Percentiles rank a stretch among this genome's conserved stretches.
Evolutionary conservation across 2,888 invertebrate genomes (phyloP).

Genomic region (Luperina nickerlii): DNA sequence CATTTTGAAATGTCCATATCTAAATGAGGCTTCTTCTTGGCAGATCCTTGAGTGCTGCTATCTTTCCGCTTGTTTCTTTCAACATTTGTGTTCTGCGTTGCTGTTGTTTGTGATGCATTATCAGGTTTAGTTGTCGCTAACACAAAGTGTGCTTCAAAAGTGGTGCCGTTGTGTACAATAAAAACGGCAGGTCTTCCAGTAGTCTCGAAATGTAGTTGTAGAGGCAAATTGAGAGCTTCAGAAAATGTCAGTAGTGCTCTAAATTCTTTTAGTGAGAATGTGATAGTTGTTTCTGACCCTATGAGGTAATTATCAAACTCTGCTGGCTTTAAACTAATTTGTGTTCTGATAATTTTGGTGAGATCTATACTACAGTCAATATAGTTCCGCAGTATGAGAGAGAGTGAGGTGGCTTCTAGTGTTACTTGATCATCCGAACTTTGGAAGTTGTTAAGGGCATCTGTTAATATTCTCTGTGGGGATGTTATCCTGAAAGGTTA

Average conservation of each 20-base stretch:
- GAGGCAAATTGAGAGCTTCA: conserved; percentile 92
- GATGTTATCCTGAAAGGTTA: conserved; percentile 88
- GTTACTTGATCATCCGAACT: conserved; percentile 95
- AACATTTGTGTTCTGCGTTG: conserved; percentile 83
- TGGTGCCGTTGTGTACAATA: conserved; percentile 92
- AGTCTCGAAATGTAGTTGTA: conserved; percentile 93
- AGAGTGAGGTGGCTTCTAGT: conserved; percentile 92
- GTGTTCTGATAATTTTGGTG: conserved; percentile 94
- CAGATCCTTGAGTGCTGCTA: conserved; percentile 69
- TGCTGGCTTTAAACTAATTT: conserved; percentile 92
- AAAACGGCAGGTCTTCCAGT: conserved; percentile 95
- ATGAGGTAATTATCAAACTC: conserved; percentile 94
- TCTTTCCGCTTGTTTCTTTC: conserved; percentile 79
- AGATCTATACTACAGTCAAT: conserved; percentile 92
- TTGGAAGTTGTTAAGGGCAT: conserved; percentile 95
- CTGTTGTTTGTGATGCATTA: conserved; percentile 79
- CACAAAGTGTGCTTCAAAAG: conserved; percentile 95
- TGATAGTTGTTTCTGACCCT: conserved; percentile 92
- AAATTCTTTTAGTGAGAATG: conserved; percentile 96
- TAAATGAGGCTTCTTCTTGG: conserved; percentile 83
- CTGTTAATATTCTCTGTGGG: conserved; percentile 92
- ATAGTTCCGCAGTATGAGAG: conserved; percentile 94
- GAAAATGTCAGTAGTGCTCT: conserved; percentile 95
- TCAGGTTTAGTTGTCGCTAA: conserved; percentile 94
- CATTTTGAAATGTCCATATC: conserved; percentile 82